Conservation (phyloP, 2,113 vertebrate genomes). For the Lethenteron camtschaticum region DNA sequence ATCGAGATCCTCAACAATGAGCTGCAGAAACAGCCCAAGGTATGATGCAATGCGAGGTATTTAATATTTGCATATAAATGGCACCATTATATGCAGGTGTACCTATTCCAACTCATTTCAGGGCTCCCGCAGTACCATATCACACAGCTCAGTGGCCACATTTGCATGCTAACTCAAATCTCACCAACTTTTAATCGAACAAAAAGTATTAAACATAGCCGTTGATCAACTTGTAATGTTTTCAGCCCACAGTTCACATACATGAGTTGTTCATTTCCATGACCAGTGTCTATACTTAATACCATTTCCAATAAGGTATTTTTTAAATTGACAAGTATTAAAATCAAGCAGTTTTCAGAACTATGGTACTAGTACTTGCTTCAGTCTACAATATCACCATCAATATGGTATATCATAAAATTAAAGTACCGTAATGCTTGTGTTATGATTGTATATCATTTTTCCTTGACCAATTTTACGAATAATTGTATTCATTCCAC, state of each 20-base stretch:
- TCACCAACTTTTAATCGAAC: background rate
- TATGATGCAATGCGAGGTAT: slow-evolving; percentile 13
- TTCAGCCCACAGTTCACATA: too few relatives aligned
- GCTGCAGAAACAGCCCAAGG: slow-evolving; percentile 46
- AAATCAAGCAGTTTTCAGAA: background rate
- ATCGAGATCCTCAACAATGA: slow-evolving; percentile 51
- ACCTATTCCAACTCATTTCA: background rate
- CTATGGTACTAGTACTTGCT: background rate
- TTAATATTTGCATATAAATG: background rate
- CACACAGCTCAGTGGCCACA: background rate
- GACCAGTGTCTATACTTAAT: background rate
- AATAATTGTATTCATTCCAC: background rate
- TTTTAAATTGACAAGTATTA: background rate
- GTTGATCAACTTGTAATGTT: background rate
- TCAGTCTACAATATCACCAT: background rate
- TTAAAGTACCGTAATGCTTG: background rate
- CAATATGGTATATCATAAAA: background rate
- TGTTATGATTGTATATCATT: background rate
- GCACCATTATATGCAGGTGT: background rate
- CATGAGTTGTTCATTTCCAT: background rate
- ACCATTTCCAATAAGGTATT: background rate
- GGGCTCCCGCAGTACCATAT: background rate
- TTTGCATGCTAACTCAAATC: background rate
- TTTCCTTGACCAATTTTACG: background rate
- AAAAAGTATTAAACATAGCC: background rate